Base-by-base conservation (phyloP, 2,113 vertebrate genomes). In the Sciurus niger region DNA sequence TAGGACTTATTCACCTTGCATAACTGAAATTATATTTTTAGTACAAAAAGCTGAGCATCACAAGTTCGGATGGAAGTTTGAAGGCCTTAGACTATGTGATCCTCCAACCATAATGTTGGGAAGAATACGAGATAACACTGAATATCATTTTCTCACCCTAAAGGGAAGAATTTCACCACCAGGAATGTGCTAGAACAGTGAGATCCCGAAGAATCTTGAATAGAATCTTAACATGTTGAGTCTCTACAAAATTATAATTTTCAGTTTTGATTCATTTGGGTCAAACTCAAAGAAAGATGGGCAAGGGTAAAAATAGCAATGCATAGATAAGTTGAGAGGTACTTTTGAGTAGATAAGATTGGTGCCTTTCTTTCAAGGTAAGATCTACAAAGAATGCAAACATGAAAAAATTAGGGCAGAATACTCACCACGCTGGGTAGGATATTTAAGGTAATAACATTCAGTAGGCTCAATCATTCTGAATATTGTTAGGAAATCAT, bases 261-360 rank as follows among this genome's bases (percentile, higher is more conserved):
- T 28, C 32, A 77, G 30, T 40, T 83, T 95, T 82, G 48, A 83
- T 70, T 83, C 24, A 84, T 55, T 83, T 58, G 72, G 88, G 60
- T 79, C 18, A 73, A 82, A 80, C 34, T 4, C 22, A 70, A 76
- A 70, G 55, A 72, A 65, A 72, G 30, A 94, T 51, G 1, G 17
- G 11, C 10, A 53, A 65, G 7, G 17, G 12, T 43, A 40, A 25
- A 17, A 74, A 63, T 76, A 32, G n/a, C 53, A 77, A 85, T 51
- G 18, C 28, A 53, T 25, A 68, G 55, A 11, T 43, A 85, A 30
- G 24, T 80, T 34, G 85, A 48, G 40, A 67, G n/a, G 9, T 60
- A 67, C 13, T 67, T 4, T 90, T 72, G 20, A 89, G 24, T 6
- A 58, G 8, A 51, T 14, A 48, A 46, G 8, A 4, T 34, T 32